These are phyloP conservation scores for Mormyrus proboscirostris DNA, from an alignment of 2,797 vertebrate species.

Conservation along the genomic window DNA sequence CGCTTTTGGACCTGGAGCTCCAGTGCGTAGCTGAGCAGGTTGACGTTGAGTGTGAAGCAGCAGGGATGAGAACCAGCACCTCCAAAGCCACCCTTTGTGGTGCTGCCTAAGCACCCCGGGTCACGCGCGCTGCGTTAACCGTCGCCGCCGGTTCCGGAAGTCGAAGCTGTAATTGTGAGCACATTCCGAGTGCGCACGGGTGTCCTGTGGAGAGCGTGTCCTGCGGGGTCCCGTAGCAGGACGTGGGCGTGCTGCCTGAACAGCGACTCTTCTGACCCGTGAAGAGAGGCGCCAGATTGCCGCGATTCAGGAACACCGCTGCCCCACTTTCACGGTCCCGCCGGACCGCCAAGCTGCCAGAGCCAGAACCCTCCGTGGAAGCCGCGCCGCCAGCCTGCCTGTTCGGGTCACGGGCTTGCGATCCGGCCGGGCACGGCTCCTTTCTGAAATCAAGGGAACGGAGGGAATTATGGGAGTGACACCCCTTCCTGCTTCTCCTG, in stretches of 20 bases:
- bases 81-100: neutral
- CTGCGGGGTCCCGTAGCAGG: neutral
- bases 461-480: neutral
- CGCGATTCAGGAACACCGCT: neutral
- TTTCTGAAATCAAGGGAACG: neutral
- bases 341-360: neutral
- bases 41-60: neutral
- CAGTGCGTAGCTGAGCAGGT: neutral
- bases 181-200: neutral
- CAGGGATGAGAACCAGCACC: neutral
- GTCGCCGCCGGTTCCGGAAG: neutral
- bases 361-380: neutral
- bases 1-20: neutral
- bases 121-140: neutral
- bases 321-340: neutral
- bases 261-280: neutral
- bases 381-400: neutral
- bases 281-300: slow-evolving; percentile 9
- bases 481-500: neutral
- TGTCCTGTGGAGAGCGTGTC: neutral
- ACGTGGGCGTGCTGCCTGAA: neutral
- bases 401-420: neutral
- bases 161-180: neutral
- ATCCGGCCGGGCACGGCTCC: neutral
- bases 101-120: neutral